Evolutionary conservation across 2,888 invertebrate genomes (phyloP).

Genomic region (Chalcis sispes): DNA sequence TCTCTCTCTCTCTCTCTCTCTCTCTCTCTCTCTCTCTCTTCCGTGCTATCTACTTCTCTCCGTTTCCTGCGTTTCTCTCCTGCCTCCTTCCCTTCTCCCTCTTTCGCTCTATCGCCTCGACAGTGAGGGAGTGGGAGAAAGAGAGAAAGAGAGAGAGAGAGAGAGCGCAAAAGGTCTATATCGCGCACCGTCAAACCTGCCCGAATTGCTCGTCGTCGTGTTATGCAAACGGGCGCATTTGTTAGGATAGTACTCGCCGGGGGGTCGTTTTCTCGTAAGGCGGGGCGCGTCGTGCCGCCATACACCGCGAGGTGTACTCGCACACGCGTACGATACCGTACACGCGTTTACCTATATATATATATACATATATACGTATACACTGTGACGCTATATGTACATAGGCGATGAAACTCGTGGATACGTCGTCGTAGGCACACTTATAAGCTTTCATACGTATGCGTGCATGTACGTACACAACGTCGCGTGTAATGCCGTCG

Average conservation of each 20-base stretch:
- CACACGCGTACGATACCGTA: neutral
- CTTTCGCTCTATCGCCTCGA: conserved; percentile 22
- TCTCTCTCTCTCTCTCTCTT: conserved; percentile 34
- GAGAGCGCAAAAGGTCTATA: conserved; percentile 74
- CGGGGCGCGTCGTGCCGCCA: conserved; percentile 35
- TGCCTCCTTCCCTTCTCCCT: neutral
- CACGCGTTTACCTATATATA: neutral
- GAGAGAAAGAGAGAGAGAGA: too few species aligned
- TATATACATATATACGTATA: too few species aligned
- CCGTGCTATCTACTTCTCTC: conserved; percentile 41
- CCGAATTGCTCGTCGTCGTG: conserved; percentile 76
- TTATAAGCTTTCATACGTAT: too few species aligned
- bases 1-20: conserved; percentile 41
- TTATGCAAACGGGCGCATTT: conserved; percentile 76
- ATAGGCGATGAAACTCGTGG: too few species aligned
- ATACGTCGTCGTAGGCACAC: neutral
- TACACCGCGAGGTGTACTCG: neutral
- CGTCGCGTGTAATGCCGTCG: conserved; percentile 60
- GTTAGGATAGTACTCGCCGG: conserved; percentile 74
- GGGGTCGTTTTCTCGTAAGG: conserved; percentile 68
- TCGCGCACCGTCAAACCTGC: conserved; percentile 76
- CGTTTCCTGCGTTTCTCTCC: conserved; percentile 51
- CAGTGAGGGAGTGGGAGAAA: too few species aligned
- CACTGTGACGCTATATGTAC: neutral
- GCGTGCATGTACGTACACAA: too few species aligned